Conservation (phyloP, 2,888 invertebrate species). For the Pterostichus madidus region DNA sequence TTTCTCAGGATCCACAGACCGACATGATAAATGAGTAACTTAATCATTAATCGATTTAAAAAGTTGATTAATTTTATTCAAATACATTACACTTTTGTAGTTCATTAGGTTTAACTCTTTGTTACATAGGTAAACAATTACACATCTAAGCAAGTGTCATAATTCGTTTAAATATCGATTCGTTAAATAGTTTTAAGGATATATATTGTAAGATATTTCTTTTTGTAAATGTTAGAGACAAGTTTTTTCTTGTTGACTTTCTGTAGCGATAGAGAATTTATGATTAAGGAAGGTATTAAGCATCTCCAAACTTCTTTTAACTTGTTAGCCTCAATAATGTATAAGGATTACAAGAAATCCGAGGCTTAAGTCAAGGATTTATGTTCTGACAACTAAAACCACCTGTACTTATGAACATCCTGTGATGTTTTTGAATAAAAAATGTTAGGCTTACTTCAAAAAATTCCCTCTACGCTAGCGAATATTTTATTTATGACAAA, state of each 20-base stretch:
- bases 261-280: conserved; percentile 35
- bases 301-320: conserved; percentile 52
- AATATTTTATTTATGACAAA: conserved; percentile 28
- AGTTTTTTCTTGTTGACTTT: conserved; percentile 22
- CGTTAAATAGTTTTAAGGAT: too few species aligned
- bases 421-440: conserved; percentile 33
- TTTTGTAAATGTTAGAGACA: too few species aligned
- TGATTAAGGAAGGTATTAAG: conserved; percentile 38
- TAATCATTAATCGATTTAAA: too few species aligned
- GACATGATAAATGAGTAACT: not conserved
- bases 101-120: too few species aligned
- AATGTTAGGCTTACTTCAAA: conserved; percentile 23
- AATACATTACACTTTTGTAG: too few species aligned
- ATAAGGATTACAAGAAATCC: conserved; percentile 54
- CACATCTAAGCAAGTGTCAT: too few species aligned
- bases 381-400: conserved; percentile 51
- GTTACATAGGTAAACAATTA: too few species aligned
- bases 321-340: conserved; percentile 57
- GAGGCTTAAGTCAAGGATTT: conserved; percentile 34
- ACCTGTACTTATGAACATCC: conserved; percentile 45
- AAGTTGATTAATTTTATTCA: too few species aligned
- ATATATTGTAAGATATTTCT: too few species aligned
- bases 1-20: too few species aligned
- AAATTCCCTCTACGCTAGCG: conserved; percentile 10
- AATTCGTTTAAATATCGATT: too few species aligned